Evolutionary conservation across 2,113 vertebrate genomes (phyloP).

Genomic region (Globicephala melas): DNA sequence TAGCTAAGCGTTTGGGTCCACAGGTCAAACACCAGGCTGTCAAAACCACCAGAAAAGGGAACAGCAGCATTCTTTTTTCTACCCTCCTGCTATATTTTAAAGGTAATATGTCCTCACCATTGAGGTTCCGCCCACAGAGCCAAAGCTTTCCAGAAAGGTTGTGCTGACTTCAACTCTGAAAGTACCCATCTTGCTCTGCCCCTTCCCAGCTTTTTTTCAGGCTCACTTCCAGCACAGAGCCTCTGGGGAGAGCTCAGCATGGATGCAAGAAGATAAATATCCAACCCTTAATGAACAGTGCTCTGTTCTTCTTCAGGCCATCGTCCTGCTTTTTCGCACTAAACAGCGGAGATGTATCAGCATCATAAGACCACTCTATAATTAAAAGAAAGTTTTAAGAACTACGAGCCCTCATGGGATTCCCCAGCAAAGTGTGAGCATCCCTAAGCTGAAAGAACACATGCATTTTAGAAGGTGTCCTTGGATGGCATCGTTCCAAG

Average conservation of each 20-base stretch:
- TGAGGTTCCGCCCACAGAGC: background rate
- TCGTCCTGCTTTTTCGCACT: constrained; percentile 39
- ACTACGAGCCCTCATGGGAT: constrained; percentile 32
- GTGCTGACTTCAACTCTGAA: background rate
- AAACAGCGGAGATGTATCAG: constrained; percentile 29
- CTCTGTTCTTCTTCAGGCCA: constrained; percentile 52
- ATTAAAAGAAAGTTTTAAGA: constrained; percentile 68
- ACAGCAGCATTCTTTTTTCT: background rate
- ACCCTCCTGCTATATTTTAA: background rate
- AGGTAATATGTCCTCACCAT: background rate
- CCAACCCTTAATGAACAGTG: constrained; percentile 42
- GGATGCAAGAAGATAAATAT: constrained; percentile 29
- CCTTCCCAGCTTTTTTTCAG: background rate
- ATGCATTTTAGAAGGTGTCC: background rate
- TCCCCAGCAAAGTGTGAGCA: background rate
- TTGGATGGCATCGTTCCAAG: background rate
- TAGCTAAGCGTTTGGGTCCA: background rate
- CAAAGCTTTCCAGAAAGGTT: background rate
- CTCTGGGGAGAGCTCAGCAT: constrained; percentile 6
- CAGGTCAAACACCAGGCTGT: background rate
- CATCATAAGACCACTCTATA: constrained; percentile 50
- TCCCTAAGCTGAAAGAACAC: background rate
- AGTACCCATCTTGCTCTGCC: background rate
- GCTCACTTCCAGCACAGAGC: background rate
- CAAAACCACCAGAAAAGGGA: background rate